These are phyloP conservation scores for Borostomias antarcticus DNA, from an alignment of 2,797 vertebrate species.

Conservation along the genomic window DNA sequence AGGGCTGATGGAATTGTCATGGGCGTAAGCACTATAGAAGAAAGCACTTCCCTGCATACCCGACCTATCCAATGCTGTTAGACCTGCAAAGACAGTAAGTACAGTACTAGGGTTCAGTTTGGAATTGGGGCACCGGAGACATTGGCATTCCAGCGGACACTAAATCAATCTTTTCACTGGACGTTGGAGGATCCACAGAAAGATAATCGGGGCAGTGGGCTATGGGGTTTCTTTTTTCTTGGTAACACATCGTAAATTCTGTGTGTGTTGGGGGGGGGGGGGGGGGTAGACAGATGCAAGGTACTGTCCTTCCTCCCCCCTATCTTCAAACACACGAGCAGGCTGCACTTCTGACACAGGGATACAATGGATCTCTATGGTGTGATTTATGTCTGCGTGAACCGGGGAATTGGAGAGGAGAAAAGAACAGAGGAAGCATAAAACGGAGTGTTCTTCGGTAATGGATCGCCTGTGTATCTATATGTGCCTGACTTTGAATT, in stretches of 20 bases:
- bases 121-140: too few species aligned
- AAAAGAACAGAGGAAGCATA: not conserved
- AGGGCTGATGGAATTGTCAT: too few species aligned
- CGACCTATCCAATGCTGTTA: too few species aligned
- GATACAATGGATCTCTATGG: not conserved
- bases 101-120: too few species aligned
- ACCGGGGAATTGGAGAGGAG: not conserved
- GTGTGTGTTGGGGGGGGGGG: slow-evolving; percentile 9
- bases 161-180: not conserved
- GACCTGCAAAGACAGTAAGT: too few species aligned
- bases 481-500: not conserved
- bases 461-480: not conserved
- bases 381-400: not conserved
- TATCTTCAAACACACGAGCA: slow-evolving; percentile 9
- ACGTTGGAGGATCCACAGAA: too few species aligned
- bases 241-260: slow-evolving; percentile 34
- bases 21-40: too few species aligned
- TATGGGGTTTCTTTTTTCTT: slow-evolving; percentile 31
- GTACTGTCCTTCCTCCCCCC: not conserved
- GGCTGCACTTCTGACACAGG: not conserved
- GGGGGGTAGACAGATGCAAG: not conserved
- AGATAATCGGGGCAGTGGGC: not conserved
- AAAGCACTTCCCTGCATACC: too few species aligned
- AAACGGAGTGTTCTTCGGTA: not conserved
- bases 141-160: too few species aligned